phyloP scores from a whole-genome alignment of 2,888 invertebrate species.

The Caenorhabditis sulstoni region DNA sequence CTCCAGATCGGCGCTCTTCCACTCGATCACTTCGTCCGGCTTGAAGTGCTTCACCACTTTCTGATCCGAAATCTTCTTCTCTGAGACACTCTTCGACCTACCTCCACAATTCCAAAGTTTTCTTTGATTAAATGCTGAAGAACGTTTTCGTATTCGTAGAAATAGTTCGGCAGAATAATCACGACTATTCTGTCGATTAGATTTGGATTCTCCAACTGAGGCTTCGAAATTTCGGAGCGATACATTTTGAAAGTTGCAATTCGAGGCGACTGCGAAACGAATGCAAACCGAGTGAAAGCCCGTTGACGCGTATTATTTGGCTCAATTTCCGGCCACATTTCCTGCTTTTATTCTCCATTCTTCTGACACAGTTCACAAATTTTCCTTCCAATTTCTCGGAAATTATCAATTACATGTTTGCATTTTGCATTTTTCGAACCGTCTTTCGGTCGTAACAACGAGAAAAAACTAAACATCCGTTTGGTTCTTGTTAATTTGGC shows the following conservation, averaged over 20 bases:
- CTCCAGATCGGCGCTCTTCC: slow-evolving; percentile 58
- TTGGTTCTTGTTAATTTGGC: background rate
- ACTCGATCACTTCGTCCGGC: slow-evolving; percentile 56
- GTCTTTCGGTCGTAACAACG: too few species aligned
- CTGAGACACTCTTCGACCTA: too few species aligned
- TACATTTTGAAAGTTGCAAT: slow-evolving; percentile 40
- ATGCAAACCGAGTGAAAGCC: background rate
- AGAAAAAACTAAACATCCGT: too few species aligned
- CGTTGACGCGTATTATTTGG: slow-evolving; percentile 21
- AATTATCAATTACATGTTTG: too few species aligned
- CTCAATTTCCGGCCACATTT: slow-evolving; percentile 26
- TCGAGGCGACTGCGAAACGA: background rate
- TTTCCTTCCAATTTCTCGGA: too few species aligned
- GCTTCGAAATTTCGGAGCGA: slow-evolving; percentile 54
- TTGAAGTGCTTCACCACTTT: slow-evolving; percentile 54
- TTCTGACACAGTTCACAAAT: too few species aligned
- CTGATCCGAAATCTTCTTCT: too few species aligned
- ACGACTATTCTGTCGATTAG: slow-evolving; percentile 51
- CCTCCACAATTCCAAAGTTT: slow-evolving; percentile 63
- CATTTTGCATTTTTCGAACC: too few species aligned
- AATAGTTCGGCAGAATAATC: slow-evolving; percentile 63
- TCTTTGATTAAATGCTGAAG: slow-evolving; percentile 49
- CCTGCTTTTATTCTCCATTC: background rate
- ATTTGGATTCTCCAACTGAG: slow-evolving; percentile 51
- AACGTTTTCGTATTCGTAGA: slow-evolving; percentile 56